Evolutionary conservation across 1,140 invertebrate genomes (phyloP), one percentile per base, ranked within the genome.

Genomic region (Sycobia sp.): DNA sequence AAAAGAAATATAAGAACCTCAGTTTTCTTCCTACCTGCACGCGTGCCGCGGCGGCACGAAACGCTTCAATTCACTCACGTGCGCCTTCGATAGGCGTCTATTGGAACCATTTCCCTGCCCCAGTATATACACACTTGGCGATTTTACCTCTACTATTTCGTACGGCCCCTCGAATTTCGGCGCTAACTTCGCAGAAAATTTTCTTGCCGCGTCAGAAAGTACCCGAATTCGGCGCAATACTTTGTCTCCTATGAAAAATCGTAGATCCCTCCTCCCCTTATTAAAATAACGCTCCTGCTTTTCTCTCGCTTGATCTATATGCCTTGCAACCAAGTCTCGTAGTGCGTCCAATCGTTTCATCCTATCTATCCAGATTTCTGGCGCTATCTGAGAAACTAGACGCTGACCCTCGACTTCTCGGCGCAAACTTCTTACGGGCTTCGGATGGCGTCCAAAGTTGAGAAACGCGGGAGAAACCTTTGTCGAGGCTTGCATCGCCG

Each of bases 81-180:
- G n/a, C n/a, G 5, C n/a, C n/a, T n/a, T n/a, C n/a, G n/a, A n/a
- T n/a, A n/a, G n/a, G n/a, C n/a, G n/a, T n/a, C n/a, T n/a, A n/a
- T n/a, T n/a, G n/a, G n/a, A n/a, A n/a, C n/a, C n/a, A n/a, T n/a
- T n/a, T n/a, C n/a, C n/a, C n/a, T n/a, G n/a, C n/a, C n/a, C n/a
- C n/a, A n/a, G n/a, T n/a, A n/a, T n/a, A n/a, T n/a, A n/a, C n/a
- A n/a, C n/a, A n/a, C n/a, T n/a, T n/a, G n/a, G n/a, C n/a, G n/a
- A n/a, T n/a, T n/a, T n/a, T n/a, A 44, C 20, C 38, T 54, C 22
- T 5, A 10, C 20, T 4, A 65, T 58, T n/a, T 20, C n/a, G 23
- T 29, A 63, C 4, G 63, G 62, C 4, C 59, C 67, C 16, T 62
- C 62, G 46, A 56, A 68, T 59, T 68, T 65, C 4, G 55, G 32